phyloP scores from a whole-genome alignment of 1,140 invertebrate genomes.

The Euura lappo region DNA sequence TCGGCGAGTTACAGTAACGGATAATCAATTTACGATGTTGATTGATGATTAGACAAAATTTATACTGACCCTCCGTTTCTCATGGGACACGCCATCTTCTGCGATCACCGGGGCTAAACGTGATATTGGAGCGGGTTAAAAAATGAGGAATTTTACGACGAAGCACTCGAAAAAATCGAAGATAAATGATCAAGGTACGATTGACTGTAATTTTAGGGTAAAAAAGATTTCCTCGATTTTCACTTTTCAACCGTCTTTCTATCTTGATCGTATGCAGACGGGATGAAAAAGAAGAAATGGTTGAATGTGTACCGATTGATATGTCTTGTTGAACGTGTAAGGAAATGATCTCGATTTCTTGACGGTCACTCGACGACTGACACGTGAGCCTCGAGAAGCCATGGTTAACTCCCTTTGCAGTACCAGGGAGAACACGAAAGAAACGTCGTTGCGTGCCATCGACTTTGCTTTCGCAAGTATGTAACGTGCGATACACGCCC shows the following conservation, averaged over 20 bases:
- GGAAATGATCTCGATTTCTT: not conserved
- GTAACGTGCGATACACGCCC: no score
- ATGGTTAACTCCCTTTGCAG: not conserved
- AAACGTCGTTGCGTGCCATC: not conserved
- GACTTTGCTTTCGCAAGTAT: not conserved
- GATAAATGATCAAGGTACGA: not conserved
- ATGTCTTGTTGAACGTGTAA: not conserved
- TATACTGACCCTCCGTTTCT: not conserved
- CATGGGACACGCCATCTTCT: not conserved
- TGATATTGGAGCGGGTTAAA: not conserved
- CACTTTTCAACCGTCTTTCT: no score
- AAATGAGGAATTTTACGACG: not conserved
- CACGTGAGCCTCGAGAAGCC: not conserved
- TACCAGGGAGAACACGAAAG: not conserved
- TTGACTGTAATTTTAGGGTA: not conserved
- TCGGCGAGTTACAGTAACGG: no score
- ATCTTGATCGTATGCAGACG: not conserved
- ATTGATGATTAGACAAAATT: not conserved
- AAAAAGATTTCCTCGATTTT: not conserved
- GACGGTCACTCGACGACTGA: constrained; percentile 2
- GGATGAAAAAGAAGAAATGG: no score
- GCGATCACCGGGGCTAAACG: not conserved
- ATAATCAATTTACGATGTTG: no score
- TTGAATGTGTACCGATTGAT: no score
- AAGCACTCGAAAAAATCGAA: not conserved